Evolutionary conservation across 1,140 invertebrate species (phyloP).

Genomic region (Geopemphigus sp.): DNA sequence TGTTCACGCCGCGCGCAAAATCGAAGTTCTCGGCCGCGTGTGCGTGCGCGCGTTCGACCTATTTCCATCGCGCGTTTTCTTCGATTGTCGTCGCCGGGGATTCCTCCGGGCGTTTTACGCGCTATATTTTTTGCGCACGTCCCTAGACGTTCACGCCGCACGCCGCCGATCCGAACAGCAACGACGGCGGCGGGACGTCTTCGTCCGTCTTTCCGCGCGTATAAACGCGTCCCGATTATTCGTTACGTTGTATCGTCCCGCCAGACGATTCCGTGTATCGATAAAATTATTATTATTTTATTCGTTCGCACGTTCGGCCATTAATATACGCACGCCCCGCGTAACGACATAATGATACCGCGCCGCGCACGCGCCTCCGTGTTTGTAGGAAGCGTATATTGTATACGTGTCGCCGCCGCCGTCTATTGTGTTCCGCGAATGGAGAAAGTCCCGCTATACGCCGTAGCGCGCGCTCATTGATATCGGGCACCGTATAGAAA

Average conservation of each 20-base stretch:
- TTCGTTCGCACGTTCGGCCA: neutral
- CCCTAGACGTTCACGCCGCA: no score
- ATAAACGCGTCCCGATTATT: neutral
- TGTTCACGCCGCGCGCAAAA: no score
- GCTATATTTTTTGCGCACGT: no score
- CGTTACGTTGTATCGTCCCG: neutral
- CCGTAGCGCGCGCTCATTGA: slow-evolving; percentile 12
- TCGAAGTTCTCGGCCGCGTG: neutral
- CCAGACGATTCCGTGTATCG: neutral
- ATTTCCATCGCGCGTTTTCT: neutral
- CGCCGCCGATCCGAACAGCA: neutral
- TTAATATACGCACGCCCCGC: slow-evolving; percentile 26
- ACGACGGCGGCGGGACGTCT: neutral
- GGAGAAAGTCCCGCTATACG: slow-evolving; percentile 47
- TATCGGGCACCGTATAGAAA: slow-evolving; percentile 45
- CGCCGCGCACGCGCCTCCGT: slow-evolving; percentile 1
- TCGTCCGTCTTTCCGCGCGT: neutral
- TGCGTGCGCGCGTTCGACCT: slow-evolving; percentile 21
- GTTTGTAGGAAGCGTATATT: slow-evolving; percentile 38
- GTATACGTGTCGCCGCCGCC: slow-evolving; percentile 20
- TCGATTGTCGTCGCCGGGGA: no score
- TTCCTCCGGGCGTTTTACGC: no score
- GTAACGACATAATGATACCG: slow-evolving; percentile 38
- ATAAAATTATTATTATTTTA: slow-evolving; percentile 15
- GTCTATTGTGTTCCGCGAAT: slow-evolving; percentile 40